Base-by-base conservation (phyloP, 2,888 invertebrate genomes). In the Ethmia dodecea region DNA sequence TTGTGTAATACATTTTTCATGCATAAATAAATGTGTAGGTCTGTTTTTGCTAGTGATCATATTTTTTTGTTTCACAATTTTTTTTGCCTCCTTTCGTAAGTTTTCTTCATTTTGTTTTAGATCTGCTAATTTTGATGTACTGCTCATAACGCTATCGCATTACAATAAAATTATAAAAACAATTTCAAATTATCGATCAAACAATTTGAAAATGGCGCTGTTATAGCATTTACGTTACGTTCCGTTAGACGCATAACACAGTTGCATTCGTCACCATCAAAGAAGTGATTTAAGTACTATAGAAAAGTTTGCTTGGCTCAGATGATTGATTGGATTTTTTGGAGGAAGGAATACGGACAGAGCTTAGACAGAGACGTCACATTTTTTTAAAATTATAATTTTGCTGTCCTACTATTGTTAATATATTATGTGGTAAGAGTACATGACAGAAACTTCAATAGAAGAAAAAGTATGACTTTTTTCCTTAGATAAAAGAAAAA, bases 1-100 rank as follows among this genome's bases (percentile, higher is more conserved):
- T 52, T 77, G 75, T 25, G 70, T 70, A 4, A 91, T 71, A 42
- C 68, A 75, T 68, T 88, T 89, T 41, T 89, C 89, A 48, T 90
- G 89, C 76, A 89, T 78, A 60, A 89, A 89, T 31, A 91, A 56
- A 69, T 86, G 86, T 2, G 86, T 83, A 5, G 64, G 65, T 50
- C 66, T 67, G 55, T 74, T 75, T 18, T 63, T 50, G n/a, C n/a
- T n/a, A n/a, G n/a, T 6, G 49, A 68, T 58, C 4, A 47, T 49
- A 43, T 51, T 52, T 53, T 70, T 81, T 37, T 68, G 67, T 36
- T 55, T 67, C 5, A 70, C 47, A 10, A 84, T 50, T 48, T 66
- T 74, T 51, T 70, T 80, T 2, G 81, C 83, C 60, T 79, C 63
- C 45, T 72, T 74, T 3, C 74, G 67, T 37, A 84, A 47, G 16